Conservation (phyloP, 1,140 invertebrate genomes). For the Drosophila sproati region DNA sequence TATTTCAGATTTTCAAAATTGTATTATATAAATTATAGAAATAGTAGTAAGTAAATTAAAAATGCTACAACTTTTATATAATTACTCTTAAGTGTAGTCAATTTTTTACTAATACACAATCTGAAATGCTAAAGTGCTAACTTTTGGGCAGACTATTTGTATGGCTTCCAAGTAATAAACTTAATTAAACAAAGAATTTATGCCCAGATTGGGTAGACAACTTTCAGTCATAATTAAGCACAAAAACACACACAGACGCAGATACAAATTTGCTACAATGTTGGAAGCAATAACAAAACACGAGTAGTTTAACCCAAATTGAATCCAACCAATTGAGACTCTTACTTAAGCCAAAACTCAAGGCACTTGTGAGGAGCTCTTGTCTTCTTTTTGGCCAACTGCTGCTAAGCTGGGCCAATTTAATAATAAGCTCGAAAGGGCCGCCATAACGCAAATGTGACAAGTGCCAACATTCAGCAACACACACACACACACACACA, state of each 20-base stretch:
- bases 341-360: constrained; percentile 1
- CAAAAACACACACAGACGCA: background rate
- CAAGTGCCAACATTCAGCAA: constrained; percentile 48
- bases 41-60: too few species aligned
- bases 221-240: constrained; percentile 3
- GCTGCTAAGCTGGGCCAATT: constrained; percentile 44
- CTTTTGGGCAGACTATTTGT: too few species aligned
- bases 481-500: constrained; percentile 26
- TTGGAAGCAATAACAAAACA: background rate
- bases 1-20: too few species aligned
- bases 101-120: too few species aligned
- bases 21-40: too few species aligned
- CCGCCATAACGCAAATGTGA: constrained; percentile 53
- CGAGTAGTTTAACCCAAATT: constrained; percentile 18
- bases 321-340: constrained; percentile 15
- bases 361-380: background rate
- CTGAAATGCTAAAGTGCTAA: too few species aligned
- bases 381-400: constrained; percentile 25
- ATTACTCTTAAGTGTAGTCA: too few species aligned
- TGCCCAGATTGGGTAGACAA: background rate
- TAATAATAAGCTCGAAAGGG: constrained; percentile 50
- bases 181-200: constrained; percentile 15
- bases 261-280: background rate
- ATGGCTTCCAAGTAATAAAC: background rate
- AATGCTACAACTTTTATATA: too few species aligned